Conservation (phyloP, 1,140 invertebrate species). For the Zaprionus ornatus region DNA sequence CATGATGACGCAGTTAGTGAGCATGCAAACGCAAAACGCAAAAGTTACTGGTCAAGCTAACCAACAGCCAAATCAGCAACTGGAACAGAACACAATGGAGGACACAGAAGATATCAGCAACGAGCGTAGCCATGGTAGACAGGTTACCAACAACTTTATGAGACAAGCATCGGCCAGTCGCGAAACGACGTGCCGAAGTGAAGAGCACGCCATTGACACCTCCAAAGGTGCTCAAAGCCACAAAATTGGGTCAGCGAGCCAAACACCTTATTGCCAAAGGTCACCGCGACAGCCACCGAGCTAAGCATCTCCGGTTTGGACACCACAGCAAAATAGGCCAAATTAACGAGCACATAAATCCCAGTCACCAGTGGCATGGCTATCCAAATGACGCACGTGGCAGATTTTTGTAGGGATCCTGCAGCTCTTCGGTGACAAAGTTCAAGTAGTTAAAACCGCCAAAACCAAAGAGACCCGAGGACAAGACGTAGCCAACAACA, state of each 20-base stretch:
- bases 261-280: conserved; percentile 92
- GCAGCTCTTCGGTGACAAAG: conserved; percentile 94
- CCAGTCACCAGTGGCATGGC: conserved; percentile 93
- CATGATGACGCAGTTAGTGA: conserved; percentile 3
- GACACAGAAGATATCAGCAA: too few relatives aligned
- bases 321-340: conserved; percentile 95
- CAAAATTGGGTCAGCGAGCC: conserved; percentile 90
- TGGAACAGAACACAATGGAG: too few relatives aligned
- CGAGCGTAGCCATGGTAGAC: too few relatives aligned
- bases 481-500: conserved; percentile 92
- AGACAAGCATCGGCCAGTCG: too few relatives aligned
- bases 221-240: conserved; percentile 92
- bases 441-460: conserved; percentile 98
- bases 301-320: conserved; percentile 90
- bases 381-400: conserved; percentile 94
- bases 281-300: conserved; percentile 93
- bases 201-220: conserved; percentile 96
- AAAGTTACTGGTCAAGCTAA: too few relatives aligned
- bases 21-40: neutral
- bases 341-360: conserved; percentile 94
- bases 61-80: too few relatives aligned
- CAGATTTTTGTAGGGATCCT: conserved; percentile 91
- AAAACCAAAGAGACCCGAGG: conserved; percentile 98
- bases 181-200: conserved; percentile 92
- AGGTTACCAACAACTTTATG: too few relatives aligned